phyloP scores from a whole-genome alignment of 1,140 invertebrate genomes.

The Bombus superbus region DNA sequence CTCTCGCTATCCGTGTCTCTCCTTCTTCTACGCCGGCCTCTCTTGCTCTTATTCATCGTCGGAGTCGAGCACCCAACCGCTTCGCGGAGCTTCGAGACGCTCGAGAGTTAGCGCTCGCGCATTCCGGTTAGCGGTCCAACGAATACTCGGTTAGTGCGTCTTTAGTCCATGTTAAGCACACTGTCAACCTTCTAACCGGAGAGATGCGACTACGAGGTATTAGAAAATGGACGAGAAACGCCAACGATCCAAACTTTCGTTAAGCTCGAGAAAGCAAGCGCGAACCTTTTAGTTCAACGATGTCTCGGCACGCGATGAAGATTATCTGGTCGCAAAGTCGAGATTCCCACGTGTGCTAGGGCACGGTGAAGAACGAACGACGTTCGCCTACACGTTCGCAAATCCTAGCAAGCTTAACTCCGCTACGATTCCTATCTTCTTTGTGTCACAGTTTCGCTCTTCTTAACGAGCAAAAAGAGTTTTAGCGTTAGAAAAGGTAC shows the following conservation, averaged over 20 bases:
- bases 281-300: neutral
- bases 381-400: neutral
- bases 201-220: too few species aligned
- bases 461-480: too few species aligned
- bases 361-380: neutral
- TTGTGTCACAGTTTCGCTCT: too few species aligned
- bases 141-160: slow-evolving; percentile 51
- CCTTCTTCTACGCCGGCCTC: slow-evolving; percentile 33
- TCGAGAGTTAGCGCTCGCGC: slow-evolving; percentile 61
- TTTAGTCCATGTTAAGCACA: slow-evolving; percentile 29
- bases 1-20: slow-evolving; percentile 31
- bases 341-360: slow-evolving; percentile 19
- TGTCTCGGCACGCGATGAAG: neutral
- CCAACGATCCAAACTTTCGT: too few species aligned
- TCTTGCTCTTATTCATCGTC: slow-evolving; percentile 46
- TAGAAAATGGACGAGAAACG: too few species aligned
- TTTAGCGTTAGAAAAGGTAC: too few species aligned
- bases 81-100: slow-evolving; percentile 48
- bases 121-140: slow-evolving; percentile 73
- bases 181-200: neutral
- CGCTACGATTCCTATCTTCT: too few species aligned
- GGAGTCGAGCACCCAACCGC: slow-evolving; percentile 58
- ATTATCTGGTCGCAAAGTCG: slow-evolving; percentile 6
- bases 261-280: neutral
- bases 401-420: neutral